Evolutionary conservation across 2,113 vertebrate genomes (phyloP).

Genomic region (Pelodiscus sinensis): DNA sequence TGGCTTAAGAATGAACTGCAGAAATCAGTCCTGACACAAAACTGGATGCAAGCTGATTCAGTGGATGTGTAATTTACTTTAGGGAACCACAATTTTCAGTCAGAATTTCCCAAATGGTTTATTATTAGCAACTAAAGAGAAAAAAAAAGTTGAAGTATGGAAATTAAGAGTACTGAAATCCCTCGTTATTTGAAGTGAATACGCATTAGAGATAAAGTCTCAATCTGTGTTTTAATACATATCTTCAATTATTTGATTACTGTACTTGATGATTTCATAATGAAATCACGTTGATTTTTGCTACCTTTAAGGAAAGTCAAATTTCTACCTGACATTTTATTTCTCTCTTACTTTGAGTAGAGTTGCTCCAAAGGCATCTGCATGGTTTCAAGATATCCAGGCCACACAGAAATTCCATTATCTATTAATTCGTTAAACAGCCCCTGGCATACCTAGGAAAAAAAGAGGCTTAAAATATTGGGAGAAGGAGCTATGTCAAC

Average conservation of each 20-base stretch:
- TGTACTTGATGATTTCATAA: background rate
- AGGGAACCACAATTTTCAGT: background rate
- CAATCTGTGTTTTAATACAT: background rate
- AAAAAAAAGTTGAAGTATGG: background rate
- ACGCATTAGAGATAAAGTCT: background rate
- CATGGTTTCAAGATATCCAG: constrained; percentile 89
- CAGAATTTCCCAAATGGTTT: background rate
- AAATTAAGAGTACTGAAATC: background rate
- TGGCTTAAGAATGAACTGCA: background rate
- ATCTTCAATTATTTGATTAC: background rate
- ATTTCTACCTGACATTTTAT: background rate
- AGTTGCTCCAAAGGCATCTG: constrained; percentile 86
- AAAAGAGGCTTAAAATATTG: background rate
- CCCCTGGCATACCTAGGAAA: constrained; percentile 89
- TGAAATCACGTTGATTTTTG: background rate
- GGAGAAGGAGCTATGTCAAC: background rate
- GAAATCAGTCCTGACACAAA: background rate
- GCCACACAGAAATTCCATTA: constrained; percentile 89
- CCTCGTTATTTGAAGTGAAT: accelerated
- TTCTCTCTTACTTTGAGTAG: constrained; percentile 84
- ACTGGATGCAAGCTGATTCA: background rate
- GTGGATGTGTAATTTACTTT: background rate
- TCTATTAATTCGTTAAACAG: constrained; percentile 88
- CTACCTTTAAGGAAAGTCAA: background rate
- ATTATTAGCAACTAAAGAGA: background rate